Evolutionary conservation across 1,140 invertebrate genomes (phyloP).

Genomic region (Platorchestia sp.): DNA sequence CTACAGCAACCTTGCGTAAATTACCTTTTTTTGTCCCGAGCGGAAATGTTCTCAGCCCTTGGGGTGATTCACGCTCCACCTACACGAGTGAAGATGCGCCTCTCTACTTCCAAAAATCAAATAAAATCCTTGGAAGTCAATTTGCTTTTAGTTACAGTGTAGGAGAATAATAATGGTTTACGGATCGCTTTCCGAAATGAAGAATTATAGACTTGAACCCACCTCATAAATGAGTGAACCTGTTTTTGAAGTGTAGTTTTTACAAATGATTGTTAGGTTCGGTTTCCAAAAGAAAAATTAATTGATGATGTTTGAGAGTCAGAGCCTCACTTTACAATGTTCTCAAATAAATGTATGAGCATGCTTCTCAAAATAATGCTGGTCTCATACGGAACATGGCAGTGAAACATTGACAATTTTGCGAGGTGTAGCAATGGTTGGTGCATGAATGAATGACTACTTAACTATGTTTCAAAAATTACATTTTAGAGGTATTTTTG

Average conservation of each 20-base stretch:
- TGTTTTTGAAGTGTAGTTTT: background rate
- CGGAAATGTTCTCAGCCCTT: slow-evolving; percentile 48
- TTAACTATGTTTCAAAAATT: too few species aligned
- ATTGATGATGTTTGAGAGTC: background rate
- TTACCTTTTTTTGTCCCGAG: slow-evolving; percentile 27
- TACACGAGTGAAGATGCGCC: background rate
- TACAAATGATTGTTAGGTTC: background rate
- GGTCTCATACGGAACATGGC: too few species aligned
- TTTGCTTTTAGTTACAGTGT: background rate
- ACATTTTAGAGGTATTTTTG: too few species aligned
- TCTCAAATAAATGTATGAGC: background rate
- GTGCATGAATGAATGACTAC: too few species aligned
- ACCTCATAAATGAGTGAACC: background rate
- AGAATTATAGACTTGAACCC: background rate
- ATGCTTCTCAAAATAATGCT: too few species aligned
- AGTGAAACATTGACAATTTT: too few species aligned
- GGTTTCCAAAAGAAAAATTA: background rate
- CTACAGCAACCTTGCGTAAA: slow-evolving; percentile 54
- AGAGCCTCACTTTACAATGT: background rate
- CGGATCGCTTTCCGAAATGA: background rate
- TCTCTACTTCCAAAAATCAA: background rate
- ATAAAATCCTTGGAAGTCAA: background rate
- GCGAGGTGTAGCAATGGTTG: too few species aligned
- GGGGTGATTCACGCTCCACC: slow-evolving; percentile 11
- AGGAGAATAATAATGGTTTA: background rate